Evolutionary conservation across 2,113 vertebrate genomes (phyloP), one percentile per base, ranked within the genome.

Genomic region (Anguilla rostrata): DNA sequence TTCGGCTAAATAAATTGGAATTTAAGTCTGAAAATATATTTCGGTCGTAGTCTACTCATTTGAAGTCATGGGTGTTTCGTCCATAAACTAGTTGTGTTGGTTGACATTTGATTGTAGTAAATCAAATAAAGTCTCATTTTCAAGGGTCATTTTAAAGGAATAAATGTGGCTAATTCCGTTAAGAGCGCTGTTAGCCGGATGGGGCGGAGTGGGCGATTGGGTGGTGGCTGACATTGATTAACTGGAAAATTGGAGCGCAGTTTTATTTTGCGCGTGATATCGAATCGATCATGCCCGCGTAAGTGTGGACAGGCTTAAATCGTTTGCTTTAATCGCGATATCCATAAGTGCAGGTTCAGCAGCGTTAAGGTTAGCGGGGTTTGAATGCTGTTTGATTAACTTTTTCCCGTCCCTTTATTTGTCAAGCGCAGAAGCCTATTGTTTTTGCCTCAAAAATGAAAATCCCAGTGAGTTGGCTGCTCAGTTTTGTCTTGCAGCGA

Each of bases 131-230:
- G 71, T 79, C 75, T 26, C n/a, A n/a, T n/a, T n/a, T n/a, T n/a
- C 3, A 66, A 66, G 22, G 4, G 60, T 5, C 18, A 5, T 26
- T 20, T 66, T 22, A 2, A 34, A 75, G 5, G 71, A 75, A 29
- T 26, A 12, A 53, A 34, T 75, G 22, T n/a, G 34, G 1, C 34
- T 34, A n/a, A 29, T 75, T 75, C 9, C 12, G 8, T 75, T 75
- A 29, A 80, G n/a, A 75, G n/a, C n/a, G 26, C 71, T 34, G 26
- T 75, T 75, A 60, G 81, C 86, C 4, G 81, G 92, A 82, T 88
- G 93, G 94, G 94, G 94, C 94, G 94, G 94, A 93, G 94, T 91
- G 93, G 89, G 20, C 39, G 89, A 29, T 89, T 85, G 87, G 83
- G 15, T 84, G 90, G 71, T 66, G 41, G 82, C 84, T 88, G 40